These are phyloP conservation scores for Erythrocebus patas DNA, from an alignment of 2,113 vertebrate genomes.

Conservation along the genomic window DNA sequence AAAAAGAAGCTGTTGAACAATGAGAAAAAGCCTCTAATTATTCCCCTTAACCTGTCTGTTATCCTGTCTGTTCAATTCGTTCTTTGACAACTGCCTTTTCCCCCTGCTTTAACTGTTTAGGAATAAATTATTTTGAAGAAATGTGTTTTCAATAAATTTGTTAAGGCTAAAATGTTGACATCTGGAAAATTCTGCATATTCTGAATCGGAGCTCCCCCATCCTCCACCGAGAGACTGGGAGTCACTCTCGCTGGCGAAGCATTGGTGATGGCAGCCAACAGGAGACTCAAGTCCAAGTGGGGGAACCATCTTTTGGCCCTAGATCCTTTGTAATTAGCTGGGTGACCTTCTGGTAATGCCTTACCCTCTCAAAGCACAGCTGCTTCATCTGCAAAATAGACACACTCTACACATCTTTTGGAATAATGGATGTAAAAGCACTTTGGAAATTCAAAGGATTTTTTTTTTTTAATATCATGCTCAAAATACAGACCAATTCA, in stretches of 20 bases:
- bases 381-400: conserved; percentile 2
- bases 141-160: conserved; percentile 76
- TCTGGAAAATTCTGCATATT: conserved; percentile 44
- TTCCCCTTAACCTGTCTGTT: conserved; percentile 75
- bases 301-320: neutral
- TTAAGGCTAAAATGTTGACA: conserved; percentile 70
- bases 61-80: conserved; percentile 68
- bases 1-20: conserved; percentile 73
- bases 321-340: neutral
- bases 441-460: neutral
- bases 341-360: neutral
- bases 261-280: neutral
- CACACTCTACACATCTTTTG: neutral
- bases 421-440: neutral
- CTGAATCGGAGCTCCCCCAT: neutral
- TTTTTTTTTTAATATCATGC: neutral
- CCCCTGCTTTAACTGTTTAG: conserved; percentile 61
- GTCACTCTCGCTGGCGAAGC: neutral
- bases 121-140: conserved; percentile 76
- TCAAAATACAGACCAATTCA: neutral
- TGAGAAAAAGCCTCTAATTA: conserved; percentile 72
- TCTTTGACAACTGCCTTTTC: conserved; percentile 64
- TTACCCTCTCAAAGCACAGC: neutral
- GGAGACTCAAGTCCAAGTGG: neutral
- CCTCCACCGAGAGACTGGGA: neutral